Percentiles rank a stretch among this genome's conserved stretches.
phyloP scores from a whole-genome alignment of 2,797 vertebrate species.

The Karalla daura region DNA sequence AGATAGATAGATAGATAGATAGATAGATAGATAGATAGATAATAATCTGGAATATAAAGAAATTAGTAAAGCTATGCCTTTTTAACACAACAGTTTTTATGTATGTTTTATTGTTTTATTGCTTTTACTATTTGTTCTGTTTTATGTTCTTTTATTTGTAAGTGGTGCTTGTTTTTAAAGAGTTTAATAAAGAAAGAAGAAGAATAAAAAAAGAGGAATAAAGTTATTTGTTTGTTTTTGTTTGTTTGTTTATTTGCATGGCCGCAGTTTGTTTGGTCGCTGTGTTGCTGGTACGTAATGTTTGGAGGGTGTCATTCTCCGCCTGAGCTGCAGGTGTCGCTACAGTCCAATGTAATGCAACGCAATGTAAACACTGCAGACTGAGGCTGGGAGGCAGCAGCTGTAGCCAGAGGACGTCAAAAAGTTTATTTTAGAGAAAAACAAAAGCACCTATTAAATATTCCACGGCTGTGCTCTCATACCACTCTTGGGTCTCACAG shows the following conservation, averaged over 20 bases:
- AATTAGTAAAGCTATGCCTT: too few relatives aligned
- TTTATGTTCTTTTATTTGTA: too few relatives aligned
- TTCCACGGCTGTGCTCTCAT: rapidly evolving
- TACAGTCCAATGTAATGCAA: background rate
- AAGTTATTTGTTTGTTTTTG: too few relatives aligned
- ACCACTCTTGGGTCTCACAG: rapidly evolving
- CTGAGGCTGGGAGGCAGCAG: constrained; percentile 8
- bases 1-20: too few relatives aligned
- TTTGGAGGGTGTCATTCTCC: constrained; percentile 42
- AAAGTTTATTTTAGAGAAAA: background rate
- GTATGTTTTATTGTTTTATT: too few relatives aligned
- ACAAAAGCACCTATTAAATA: background rate
- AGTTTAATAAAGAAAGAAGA: background rate
- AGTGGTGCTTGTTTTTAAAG: too few relatives aligned
- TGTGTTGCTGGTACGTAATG: background rate
- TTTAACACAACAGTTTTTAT: too few relatives aligned
- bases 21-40: too few relatives aligned
- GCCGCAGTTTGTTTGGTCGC: background rate
- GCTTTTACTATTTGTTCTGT: too few relatives aligned
- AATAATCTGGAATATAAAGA: too few relatives aligned
- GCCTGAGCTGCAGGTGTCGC: constrained; percentile 47
- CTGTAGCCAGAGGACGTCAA: background rate
- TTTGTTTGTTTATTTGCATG: too few relatives aligned
- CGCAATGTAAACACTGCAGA: background rate
- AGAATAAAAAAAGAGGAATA: background rate